Percentiles rank a stretch among this genome's conserved stretches.
Evolutionary conservation across 1,140 invertebrate species (phyloP).

Genomic region (Ericerus pela): DNA sequence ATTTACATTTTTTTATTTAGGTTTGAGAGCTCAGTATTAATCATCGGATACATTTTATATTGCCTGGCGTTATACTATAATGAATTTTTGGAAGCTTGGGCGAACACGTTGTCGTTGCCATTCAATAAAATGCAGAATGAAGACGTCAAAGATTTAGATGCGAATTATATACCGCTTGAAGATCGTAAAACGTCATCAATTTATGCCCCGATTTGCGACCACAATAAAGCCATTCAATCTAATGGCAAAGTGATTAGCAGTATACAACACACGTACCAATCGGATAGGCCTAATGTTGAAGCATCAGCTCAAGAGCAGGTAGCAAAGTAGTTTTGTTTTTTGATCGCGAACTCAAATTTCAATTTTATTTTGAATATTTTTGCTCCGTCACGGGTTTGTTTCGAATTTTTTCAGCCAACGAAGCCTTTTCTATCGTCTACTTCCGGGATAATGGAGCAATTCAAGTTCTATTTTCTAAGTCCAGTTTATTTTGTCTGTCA

Average conservation of each 20-base stretch:
- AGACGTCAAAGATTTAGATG: neutral
- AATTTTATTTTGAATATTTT: no score
- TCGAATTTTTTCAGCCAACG: no score
- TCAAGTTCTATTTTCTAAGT: conserved; percentile 58
- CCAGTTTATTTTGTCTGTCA: conserved; percentile 70
- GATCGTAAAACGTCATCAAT: neutral
- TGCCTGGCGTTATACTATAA: conserved; percentile 70
- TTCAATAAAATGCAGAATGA: conserved; percentile 31
- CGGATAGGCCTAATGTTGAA: no score
- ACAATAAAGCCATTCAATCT: neutral
- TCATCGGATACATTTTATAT: conserved; percentile 70
- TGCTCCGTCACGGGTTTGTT: no score
- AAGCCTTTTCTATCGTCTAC: neutral
- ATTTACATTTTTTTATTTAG: conserved; percentile 33
- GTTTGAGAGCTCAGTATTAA: conserved; percentile 70
- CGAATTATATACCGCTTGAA: conserved; percentile 1
- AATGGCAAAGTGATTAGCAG: conserved; percentile 4
- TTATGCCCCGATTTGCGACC: neutral
- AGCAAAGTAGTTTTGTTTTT: no score
- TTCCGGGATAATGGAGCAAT: conserved; percentile 38
- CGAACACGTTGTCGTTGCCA: conserved; percentile 52
- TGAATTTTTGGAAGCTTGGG: conserved; percentile 59
- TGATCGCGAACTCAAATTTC: no score
- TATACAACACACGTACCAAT: neutral
- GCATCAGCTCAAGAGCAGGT: no score